Conservation (phyloP, 2,113 vertebrate genomes). For the Drymodes brunneopygia region DNA sequence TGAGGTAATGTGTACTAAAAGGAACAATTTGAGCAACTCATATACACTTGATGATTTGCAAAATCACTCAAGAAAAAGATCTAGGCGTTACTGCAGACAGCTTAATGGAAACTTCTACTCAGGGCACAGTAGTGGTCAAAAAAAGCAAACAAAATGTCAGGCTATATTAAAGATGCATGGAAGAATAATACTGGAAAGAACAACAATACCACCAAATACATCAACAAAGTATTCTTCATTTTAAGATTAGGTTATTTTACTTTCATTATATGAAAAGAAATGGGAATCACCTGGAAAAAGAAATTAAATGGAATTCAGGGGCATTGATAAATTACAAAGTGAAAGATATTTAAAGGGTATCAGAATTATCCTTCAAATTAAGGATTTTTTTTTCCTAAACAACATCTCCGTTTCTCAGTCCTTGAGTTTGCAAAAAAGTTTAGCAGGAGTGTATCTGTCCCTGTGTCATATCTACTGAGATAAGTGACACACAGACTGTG, state of each 20-base stretch:
- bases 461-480: neutral
- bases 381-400: neutral
- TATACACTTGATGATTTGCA: constrained; percentile 18
- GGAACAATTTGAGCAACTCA: neutral
- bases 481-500: neutral
- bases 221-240: neutral
- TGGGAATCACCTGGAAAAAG: neutral
- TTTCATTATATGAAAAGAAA: neutral
- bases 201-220: neutral
- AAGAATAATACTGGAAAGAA: constrained; percentile 2
- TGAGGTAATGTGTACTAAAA: constrained; percentile 5
- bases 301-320: neutral
- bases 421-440: neutral
- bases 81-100: constrained; percentile 16
- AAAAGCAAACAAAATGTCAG: constrained; percentile 39
- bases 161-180: neutral
- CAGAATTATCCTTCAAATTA: neutral
- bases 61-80: constrained; percentile 28
- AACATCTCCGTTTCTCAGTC: neutral
- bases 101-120: constrained; percentile 62
- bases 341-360: neutral
- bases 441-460: fast-evolving
- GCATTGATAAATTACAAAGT: neutral
- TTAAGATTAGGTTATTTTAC: neutral
- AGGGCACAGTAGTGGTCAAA: constrained; percentile 31